phyloP scores from a whole-genome alignment of 2,797 vertebrate genomes.

The Iguana delicatissima region DNA sequence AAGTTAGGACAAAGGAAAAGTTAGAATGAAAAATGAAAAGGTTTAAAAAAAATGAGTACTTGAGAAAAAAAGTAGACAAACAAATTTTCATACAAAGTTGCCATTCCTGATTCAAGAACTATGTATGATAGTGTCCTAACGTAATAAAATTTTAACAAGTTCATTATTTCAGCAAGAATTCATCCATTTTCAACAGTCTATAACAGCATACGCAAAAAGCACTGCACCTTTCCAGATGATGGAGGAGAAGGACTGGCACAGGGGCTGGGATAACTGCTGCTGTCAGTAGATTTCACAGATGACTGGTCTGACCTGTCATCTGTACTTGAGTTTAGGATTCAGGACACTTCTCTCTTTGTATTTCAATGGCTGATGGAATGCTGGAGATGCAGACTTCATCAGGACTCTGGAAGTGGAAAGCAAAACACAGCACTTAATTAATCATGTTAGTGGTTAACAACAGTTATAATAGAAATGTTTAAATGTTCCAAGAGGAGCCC shows the following conservation, averaged over 20 bases:
- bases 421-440: neutral
- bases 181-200: neutral
- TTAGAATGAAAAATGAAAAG: neutral
- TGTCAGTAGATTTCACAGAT: constrained; percentile 81
- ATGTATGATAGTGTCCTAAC: neutral
- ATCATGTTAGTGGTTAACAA: neutral
- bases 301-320: constrained; percentile 81
- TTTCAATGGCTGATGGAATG: constrained; percentile 74
- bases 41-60: neutral
- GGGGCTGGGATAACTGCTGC: constrained; percentile 77
- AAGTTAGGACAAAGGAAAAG: neutral
- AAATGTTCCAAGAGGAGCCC: neutral
- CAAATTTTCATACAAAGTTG: neutral
- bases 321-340: constrained; percentile 71
- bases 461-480: neutral
- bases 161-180: neutral
- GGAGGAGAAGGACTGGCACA: constrained; percentile 80
- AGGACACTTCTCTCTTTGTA: constrained; percentile 77
- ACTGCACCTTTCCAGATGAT: constrained; percentile 83
- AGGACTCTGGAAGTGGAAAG: constrained; percentile 68
- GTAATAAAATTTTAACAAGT: neutral
- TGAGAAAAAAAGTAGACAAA: neutral
- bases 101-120: neutral
- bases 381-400: constrained; percentile 70
- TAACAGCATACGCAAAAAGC: neutral